Conservation (phyloP, 2,113 vertebrate genomes). For the Petaurus breviceps region DNA sequence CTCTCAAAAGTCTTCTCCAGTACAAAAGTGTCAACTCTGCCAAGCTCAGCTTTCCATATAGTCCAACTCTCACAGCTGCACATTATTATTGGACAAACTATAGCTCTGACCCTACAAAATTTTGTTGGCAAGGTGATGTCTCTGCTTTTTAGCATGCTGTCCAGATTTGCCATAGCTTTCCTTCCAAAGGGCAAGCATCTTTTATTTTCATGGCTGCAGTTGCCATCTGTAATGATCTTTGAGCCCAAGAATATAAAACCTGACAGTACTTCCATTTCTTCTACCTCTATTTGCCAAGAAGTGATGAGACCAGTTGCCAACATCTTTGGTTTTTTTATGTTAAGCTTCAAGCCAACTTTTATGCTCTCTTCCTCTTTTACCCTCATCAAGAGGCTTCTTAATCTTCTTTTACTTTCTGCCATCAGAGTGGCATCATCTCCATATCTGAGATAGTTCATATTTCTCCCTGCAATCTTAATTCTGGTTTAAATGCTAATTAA, state of each 20-base stretch:
- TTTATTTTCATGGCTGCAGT: not conserved
- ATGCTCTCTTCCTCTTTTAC: not conserved
- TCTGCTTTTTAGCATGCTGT: not conserved
- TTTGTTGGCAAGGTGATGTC: not conserved
- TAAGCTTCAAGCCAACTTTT: not conserved
- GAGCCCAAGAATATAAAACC: not conserved
- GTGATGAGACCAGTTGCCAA: not conserved
- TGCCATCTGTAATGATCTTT: not conserved
- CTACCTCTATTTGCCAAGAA: not conserved
- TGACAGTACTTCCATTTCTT: not conserved
- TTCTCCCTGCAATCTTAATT: not conserved
- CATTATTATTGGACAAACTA: no score
- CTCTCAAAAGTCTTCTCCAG: not conserved
- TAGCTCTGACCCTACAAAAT: not conserved
- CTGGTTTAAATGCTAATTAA: not conserved
- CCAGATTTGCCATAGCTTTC: not conserved
- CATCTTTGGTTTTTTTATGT: not conserved
- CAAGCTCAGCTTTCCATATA: not conserved
- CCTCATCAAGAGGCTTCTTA: not conserved
- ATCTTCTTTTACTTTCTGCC: not conserved
- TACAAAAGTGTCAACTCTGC: not conserved
- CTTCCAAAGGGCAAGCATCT: not conserved
- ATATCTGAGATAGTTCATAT: not conserved
- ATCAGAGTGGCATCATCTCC: not conserved
- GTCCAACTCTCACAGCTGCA: not conserved